A percentile compares a stretch with the other conserved stretches of the same genome.
phyloP scores from a whole-genome alignment of 2,113 vertebrate genomes.

The Prinia subflava region DNA sequence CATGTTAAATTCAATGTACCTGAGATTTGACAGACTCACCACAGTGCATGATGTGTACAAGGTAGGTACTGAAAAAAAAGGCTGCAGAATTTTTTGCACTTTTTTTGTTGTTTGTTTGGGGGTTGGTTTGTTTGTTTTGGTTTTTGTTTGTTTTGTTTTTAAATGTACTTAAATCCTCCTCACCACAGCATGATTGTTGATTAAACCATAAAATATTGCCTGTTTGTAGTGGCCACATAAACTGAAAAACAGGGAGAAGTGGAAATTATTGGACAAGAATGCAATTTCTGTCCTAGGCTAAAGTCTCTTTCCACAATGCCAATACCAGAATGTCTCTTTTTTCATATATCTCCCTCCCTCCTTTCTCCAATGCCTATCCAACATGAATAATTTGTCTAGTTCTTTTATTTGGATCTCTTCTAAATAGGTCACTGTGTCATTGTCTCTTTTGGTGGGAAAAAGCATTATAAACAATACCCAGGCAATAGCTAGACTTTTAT shows the following conservation, averaged over 20 bases:
- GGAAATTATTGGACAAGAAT: neutral
- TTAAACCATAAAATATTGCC: neutral
- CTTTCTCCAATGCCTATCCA: neutral
- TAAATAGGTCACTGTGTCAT: neutral
- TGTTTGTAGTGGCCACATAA: neutral
- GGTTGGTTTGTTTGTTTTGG: neutral
- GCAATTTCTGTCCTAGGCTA: accelerated
- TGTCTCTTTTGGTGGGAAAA: neutral
- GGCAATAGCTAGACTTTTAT: neutral
- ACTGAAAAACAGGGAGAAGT: neutral
- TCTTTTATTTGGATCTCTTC: neutral
- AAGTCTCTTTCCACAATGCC: neutral
- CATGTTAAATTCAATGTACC: conserved; percentile 81
- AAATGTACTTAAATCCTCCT: neutral
- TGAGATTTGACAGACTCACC: conserved; percentile 77
- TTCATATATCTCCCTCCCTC: neutral
- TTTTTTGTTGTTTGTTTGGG: neutral
- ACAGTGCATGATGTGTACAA: conserved; percentile 80
- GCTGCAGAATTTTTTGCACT: neutral
- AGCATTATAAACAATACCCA: neutral
- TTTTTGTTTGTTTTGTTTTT: neutral
- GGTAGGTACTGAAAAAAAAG: conserved; percentile 37
- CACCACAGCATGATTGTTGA: neutral
- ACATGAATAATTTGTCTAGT: neutral
- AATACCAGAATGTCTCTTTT: neutral